phyloP scores from a whole-genome alignment of 2,888 invertebrate genomes.

The Orthosia cruda region DNA sequence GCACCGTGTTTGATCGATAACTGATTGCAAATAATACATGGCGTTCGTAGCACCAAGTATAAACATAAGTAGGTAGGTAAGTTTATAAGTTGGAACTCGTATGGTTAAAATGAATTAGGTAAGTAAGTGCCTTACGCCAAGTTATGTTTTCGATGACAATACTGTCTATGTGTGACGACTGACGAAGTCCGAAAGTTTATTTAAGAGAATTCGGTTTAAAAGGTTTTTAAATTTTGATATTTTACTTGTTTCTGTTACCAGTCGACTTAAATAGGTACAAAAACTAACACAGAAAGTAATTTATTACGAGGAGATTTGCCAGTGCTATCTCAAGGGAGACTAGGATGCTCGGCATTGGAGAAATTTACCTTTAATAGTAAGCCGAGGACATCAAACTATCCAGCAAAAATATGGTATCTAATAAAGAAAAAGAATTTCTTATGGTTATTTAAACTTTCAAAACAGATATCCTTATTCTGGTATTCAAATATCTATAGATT shows the following conservation, averaged over 20 bases:
- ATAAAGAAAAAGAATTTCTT: background rate
- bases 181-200: background rate
- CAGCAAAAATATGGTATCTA: background rate
- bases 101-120: background rate
- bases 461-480: background rate
- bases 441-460: background rate
- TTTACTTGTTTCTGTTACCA: no score
- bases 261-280: background rate
- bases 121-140: no score
- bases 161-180: background rate
- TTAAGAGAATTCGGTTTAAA: background rate
- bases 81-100: no score
- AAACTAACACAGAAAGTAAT: background rate
- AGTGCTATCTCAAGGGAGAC: background rate
- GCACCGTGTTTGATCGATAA: no score
- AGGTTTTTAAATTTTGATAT: no score
- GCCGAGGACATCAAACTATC: background rate
- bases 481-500: background rate
- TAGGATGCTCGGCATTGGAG: background rate
- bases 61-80: no score
- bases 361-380: background rate
- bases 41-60: no score
- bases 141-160: background rate
- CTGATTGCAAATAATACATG: no score
- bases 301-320: background rate